Conservation (phyloP, 92 coral and sea anemone genomes). For the Paramuricea clavata region DNA sequence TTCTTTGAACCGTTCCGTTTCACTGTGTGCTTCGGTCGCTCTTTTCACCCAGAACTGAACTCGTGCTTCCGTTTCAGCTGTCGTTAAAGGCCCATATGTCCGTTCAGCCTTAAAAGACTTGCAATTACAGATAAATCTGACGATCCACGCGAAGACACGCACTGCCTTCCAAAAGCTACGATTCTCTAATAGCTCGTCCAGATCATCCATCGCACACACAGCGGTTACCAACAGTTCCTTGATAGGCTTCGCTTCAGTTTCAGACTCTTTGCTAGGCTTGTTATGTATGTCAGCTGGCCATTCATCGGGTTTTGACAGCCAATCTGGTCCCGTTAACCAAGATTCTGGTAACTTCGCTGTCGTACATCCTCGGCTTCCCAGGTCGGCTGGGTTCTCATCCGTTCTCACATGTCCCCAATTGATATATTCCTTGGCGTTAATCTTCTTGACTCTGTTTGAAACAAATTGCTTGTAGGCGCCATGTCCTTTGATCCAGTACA, state of each 20-base stretch:
- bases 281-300: constrained; percentile 54
- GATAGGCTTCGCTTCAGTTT: constrained; percentile 34
- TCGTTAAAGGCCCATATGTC: constrained; percentile 38
- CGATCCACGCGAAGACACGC: constrained; percentile 12
- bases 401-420: constrained; percentile 56
- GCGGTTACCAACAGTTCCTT: constrained; percentile 37
- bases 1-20: constrained; percentile 42
- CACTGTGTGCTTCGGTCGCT: no score
- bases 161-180: constrained; percentile 48
- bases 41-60: no score
- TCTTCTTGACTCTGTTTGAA: constrained; percentile 44
- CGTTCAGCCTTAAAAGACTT: constrained; percentile 30
- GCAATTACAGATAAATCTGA: constrained; percentile 23
- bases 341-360: neutral
- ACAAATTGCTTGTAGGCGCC: constrained; percentile 40
- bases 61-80: constrained; percentile 28
- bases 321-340: constrained; percentile 43
- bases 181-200: constrained; percentile 29
- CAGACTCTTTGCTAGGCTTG: constrained; percentile 31
- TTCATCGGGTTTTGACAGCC: constrained; percentile 48
- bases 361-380: constrained; percentile 32
- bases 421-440: constrained; percentile 46
- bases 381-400: constrained; percentile 50
- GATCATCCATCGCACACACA: constrained; percentile 2
- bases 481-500: constrained; percentile 48